Evolutionary conservation across 2,888 invertebrate genomes (phyloP).

Genomic region (Horisme vitalbata): DNA sequence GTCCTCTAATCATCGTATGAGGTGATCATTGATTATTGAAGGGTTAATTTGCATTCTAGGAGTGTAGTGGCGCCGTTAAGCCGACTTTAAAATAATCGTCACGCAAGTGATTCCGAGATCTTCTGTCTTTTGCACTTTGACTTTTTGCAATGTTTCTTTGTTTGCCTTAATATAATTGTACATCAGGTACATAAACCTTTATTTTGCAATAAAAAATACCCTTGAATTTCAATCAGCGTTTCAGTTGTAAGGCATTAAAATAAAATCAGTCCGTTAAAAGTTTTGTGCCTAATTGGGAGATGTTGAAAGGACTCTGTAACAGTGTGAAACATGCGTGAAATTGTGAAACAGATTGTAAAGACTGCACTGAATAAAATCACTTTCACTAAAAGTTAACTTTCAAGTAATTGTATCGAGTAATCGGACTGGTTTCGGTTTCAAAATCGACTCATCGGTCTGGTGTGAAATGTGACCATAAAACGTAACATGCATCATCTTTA

Average conservation of each 20-base stretch:
- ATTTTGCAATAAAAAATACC: slow-evolving; percentile 13
- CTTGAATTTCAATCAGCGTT: slow-evolving; percentile 10
- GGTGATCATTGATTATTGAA: slow-evolving; percentile 33
- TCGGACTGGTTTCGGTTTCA: slow-evolving; percentile 24
- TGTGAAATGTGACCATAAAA: slow-evolving; percentile 15
- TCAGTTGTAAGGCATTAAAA: slow-evolving; percentile 4
- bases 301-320: slow-evolving; percentile 10
- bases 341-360: slow-evolving; percentile 24
- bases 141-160: background rate
- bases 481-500: background rate
- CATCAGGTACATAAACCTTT: background rate
- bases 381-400: slow-evolving; percentile 30
- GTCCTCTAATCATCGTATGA: slow-evolving; percentile 43
- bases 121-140: background rate
- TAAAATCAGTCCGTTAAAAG: slow-evolving; percentile 5
- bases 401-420: slow-evolving; percentile 26
- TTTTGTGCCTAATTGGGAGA: slow-evolving; percentile 6
- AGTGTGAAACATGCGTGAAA: slow-evolving; percentile 24
- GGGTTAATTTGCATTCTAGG: slow-evolving; percentile 36
- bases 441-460: slow-evolving; percentile 21
- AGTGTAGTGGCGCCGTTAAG: no score
- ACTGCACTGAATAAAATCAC: slow-evolving; percentile 27
- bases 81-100: no score
- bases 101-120: no score
- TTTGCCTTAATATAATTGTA: background rate